Evolutionary conservation across 2,888 invertebrate genomes (phyloP).

Genomic region (Aethes cnicana): DNA sequence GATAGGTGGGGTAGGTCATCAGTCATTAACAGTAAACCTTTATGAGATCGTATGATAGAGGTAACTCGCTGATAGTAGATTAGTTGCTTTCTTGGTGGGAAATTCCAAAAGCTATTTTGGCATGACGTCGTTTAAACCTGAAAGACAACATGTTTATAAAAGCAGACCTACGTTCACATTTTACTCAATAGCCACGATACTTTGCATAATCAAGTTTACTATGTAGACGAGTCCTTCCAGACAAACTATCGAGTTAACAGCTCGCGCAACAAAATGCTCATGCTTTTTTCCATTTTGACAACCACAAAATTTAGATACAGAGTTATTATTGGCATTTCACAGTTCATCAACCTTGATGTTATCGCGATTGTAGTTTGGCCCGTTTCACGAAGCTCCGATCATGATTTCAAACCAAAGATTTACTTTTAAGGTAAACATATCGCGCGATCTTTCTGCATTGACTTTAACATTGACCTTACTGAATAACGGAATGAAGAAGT

Average conservation of each 20-base stretch:
- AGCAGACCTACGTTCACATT: neutral
- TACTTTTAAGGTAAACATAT: constrained; percentile 64
- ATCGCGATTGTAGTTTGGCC: constrained; percentile 42
- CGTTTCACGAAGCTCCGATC: constrained; percentile 64
- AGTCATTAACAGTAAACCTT: constrained; percentile 18
- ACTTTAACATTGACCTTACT: constrained; percentile 37
- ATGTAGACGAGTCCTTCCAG: neutral
- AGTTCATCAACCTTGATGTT: constrained; percentile 41
- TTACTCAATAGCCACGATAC: neutral
- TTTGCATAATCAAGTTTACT: constrained; percentile 13
- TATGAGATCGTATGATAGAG: constrained; percentile 1
- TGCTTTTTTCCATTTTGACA: constrained; percentile 13
- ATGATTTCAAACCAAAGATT: constrained; percentile 65
- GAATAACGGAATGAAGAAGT: constrained; percentile 35
- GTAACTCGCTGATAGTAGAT: too few relatives aligned
- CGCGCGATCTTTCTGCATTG: constrained; percentile 48
- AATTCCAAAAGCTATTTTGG: constrained; percentile 14
- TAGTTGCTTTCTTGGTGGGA: too few relatives aligned
- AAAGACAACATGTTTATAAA: neutral
- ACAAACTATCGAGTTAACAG: neutral
- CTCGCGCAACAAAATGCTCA: neutral
- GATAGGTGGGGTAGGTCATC: constrained; percentile 33
- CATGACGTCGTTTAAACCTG: neutral
- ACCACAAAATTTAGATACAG: constrained; percentile 17
- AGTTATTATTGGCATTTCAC: constrained; percentile 25